These are phyloP conservation scores for Bedellia somnulentella DNA, from an alignment of 2,888 invertebrate species.

Conservation along the genomic window DNA sequence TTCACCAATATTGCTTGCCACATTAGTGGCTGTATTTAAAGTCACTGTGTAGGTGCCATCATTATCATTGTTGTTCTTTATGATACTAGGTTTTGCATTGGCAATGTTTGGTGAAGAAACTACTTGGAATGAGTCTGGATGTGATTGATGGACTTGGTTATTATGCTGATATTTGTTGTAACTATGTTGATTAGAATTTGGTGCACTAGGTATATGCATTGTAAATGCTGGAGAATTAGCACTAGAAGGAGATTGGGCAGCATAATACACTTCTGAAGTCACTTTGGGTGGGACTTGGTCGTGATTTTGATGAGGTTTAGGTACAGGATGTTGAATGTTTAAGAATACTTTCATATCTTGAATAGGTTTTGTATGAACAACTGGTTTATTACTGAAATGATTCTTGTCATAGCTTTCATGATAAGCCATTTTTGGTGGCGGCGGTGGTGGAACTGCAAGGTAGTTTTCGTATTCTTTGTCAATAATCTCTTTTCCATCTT, in stretches of 20 bases:
- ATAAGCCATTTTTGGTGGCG: slow-evolving; percentile 34
- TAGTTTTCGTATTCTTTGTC: slow-evolving; percentile 53
- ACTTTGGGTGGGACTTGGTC: slow-evolving; percentile 42
- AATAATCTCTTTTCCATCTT: slow-evolving; percentile 32
- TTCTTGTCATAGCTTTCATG: slow-evolving; percentile 35
- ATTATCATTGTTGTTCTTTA: slow-evolving; percentile 20
- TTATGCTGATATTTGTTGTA: slow-evolving; percentile 15
- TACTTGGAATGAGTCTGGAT: slow-evolving; percentile 14
- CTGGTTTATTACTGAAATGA: slow-evolving; percentile 33
- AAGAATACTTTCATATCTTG: slow-evolving; percentile 50
- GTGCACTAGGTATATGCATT: slow-evolving; percentile 32
- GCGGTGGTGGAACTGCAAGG: slow-evolving; percentile 48
- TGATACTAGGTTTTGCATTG: slow-evolving; percentile 22
- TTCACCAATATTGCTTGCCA: slow-evolving; percentile 26
- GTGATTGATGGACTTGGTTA: slow-evolving; percentile 5
- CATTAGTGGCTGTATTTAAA: slow-evolving; percentile 38
- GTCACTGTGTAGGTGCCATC: slow-evolving; percentile 36
- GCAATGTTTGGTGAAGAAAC: slow-evolving; percentile 18
- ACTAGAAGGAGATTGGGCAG: slow-evolving; percentile 36
- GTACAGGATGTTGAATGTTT: slow-evolving; percentile 45
- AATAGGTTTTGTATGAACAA: slow-evolving; percentile 41
- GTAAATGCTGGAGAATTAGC: slow-evolving; percentile 41
- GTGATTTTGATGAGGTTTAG: slow-evolving; percentile 15
- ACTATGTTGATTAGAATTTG: slow-evolving; percentile 17
- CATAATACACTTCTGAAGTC: slow-evolving; percentile 53